These are phyloP conservation scores for Etheostoma cragini DNA, from an alignment of 2,113 vertebrate species.

Conservation along the genomic window DNA sequence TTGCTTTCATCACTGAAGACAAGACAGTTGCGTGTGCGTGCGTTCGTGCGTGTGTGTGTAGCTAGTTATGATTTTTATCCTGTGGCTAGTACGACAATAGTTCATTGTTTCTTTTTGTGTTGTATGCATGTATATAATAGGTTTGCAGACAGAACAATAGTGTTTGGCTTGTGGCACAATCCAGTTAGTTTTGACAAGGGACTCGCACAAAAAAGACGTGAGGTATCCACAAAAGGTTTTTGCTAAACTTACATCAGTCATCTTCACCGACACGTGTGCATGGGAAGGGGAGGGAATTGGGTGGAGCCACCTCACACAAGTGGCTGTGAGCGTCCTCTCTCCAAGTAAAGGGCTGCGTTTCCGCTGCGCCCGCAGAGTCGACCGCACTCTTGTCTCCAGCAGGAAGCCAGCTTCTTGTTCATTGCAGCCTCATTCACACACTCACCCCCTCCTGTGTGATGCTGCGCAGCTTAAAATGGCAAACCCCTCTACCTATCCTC, in stretches of 20 bases:
- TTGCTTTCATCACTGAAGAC: constrained; percentile 15
- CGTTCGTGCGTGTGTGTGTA: not conserved
- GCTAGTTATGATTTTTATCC: not conserved
- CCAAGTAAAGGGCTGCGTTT: constrained; percentile 60
- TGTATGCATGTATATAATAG: not conserved
- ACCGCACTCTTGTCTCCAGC: constrained; percentile 67
- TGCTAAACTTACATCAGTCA: constrained; percentile 21
- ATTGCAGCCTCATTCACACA: constrained; percentile 22
- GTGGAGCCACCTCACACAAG: constrained; percentile 41
- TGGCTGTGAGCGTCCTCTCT: constrained; percentile 63
- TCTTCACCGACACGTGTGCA: constrained; percentile 3
- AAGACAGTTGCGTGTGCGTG: not conserved
- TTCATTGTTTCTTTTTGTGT: constrained; percentile 12
- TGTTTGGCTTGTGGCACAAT: not conserved
- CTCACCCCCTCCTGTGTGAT: not conserved
- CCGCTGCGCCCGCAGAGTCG: constrained; percentile 45
- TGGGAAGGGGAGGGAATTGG: not conserved
- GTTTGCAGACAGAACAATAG: constrained; percentile 36
- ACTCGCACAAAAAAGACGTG: not conserved
- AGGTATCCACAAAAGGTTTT: not conserved
- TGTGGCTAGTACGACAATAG: not conserved
- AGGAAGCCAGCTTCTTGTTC: constrained; percentile 76
- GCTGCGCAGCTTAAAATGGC: constrained; percentile 7
- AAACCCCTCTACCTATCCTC: not conserved
- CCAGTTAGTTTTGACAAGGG: constrained; percentile 6